Base-by-base conservation (phyloP, 2,888 invertebrate species). In the Eilema depressum region DNA sequence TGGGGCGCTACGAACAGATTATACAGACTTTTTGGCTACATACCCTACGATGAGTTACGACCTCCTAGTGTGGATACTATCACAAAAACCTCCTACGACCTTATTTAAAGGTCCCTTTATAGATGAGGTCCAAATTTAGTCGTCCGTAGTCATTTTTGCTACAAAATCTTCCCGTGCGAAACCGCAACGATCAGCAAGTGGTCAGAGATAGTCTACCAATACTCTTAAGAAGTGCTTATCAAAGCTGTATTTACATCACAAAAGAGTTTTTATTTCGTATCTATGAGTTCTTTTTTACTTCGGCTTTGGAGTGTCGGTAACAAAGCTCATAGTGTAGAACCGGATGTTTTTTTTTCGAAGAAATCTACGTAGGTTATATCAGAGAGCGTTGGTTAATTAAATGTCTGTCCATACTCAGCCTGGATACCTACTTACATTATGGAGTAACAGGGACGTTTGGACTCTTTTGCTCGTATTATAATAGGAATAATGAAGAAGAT, bases 251-350 rank as follows among this genome's bases (percentile, higher is more conserved):
- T 63, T 63, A 37, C 10, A 23, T 33, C 23, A 65, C 65, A 65
- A 65, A 63, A 63, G 63, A 56, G 62, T 37, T 63, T 41, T 63
- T 53, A 57, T 26, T 11, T 60, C 10, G 17, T 33, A 28, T 61
- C n/a, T 17, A 10, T 25, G 17, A 25, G 28, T 30, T 26, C 37
- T 25, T 53, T 63, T 65, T 65, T 65, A 17, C 53, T 17, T 53
- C n/a, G 53, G 3, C 23, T 23, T 53, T 17, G 2, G 20, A 63
- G 53, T 53, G 64, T n/a, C 28, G 10, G 47, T 26, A n/a, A 28
- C 53, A n/a, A 47, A 26, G 1, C 53, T 64, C 20, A 26, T 17
- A 26, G 26, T 14, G 17, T 26, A 11, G 26, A 28, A 59, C 53
- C 53, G 53, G 53, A 53, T n/a, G 53, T n/a, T 53, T 53, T 53